Percentiles rank a stretch among this genome's conserved stretches.
Evolutionary conservation across 2,797 vertebrate species (phyloP).

Genomic region (Labroides dimidiatus): DNA sequence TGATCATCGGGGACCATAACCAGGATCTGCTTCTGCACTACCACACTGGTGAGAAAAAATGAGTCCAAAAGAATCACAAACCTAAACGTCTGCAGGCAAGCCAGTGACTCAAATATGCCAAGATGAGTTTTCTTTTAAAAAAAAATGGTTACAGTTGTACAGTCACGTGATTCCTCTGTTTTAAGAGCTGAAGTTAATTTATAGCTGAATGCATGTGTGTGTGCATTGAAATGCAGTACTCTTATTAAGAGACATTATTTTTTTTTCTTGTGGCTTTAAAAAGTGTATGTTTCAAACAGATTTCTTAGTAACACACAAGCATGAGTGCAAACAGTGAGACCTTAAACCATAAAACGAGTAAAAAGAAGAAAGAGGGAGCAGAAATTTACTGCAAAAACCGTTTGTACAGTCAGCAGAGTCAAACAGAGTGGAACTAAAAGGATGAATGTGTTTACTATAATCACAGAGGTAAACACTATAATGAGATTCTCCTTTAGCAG

Average conservation of each 20-base stretch:
- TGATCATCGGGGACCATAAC: slow-evolving; percentile 77
- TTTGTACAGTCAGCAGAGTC: slow-evolving; percentile 43
- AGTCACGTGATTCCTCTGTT: background rate
- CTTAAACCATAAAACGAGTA: background rate
- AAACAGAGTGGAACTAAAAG: slow-evolving; percentile 49
- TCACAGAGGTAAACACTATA: slow-evolving; percentile 36
- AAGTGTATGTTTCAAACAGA: background rate
- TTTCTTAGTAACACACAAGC: background rate
- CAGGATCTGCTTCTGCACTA: slow-evolving; percentile 83
- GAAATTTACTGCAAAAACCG: background rate
- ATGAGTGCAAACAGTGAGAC: background rate
- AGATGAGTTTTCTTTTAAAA: background rate
- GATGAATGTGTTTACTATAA: slow-evolving; percentile 54
- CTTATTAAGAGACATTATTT: background rate
- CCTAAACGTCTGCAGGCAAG: background rate
- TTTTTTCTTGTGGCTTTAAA: background rate
- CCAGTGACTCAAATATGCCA: background rate
- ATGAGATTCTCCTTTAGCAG: slow-evolving; percentile 43
- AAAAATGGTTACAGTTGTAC: background rate
- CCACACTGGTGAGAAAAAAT: slow-evolving; percentile 83
- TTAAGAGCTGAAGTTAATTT: slow-evolving; percentile 11
- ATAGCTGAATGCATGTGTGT: background rate
- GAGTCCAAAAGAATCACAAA: background rate
- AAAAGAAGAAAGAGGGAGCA: background rate
- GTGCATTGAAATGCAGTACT: background rate